Conservation (phyloP, 2,113 vertebrate species). For the Sceloporus tristichus region DNA sequence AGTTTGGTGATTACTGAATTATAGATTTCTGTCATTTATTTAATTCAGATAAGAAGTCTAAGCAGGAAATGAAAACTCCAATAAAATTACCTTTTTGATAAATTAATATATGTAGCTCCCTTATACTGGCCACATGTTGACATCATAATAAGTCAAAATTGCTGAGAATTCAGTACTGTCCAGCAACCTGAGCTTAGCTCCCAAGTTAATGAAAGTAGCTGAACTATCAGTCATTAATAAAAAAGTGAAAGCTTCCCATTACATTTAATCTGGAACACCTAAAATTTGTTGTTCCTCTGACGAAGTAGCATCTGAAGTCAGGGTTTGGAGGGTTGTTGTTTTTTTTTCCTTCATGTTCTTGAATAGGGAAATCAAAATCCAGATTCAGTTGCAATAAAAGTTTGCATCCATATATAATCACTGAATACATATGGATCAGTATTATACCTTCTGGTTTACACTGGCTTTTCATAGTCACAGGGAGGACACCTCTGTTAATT, state of each 20-base stretch:
- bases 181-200: not conserved
- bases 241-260: not conserved
- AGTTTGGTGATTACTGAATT: slow-evolving; percentile 12
- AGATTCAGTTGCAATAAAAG: no score
- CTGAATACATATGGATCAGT: no score
- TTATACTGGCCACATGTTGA: not conserved
- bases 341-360: not conserved
- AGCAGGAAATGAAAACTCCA: no score
- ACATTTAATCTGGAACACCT: not conserved
- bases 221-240: not conserved
- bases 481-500: no score
- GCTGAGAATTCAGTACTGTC: not conserved
- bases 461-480: no score
- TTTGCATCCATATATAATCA: no score
- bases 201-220: not conserved
- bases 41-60: not conserved
- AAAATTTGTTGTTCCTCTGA: not conserved
- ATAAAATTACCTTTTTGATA: no score
- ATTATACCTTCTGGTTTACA: no score
- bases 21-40: slow-evolving; percentile 22
- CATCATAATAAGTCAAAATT: not conserved
- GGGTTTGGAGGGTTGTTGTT: not conserved
- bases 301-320: not conserved
- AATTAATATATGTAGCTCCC: not conserved
- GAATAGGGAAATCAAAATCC: not conserved